A percentile compares a stretch with the other conserved stretches of the same genome.
phyloP scores from a whole-genome alignment of 2,888 invertebrate genomes.

The Amorpha juglandis region DNA sequence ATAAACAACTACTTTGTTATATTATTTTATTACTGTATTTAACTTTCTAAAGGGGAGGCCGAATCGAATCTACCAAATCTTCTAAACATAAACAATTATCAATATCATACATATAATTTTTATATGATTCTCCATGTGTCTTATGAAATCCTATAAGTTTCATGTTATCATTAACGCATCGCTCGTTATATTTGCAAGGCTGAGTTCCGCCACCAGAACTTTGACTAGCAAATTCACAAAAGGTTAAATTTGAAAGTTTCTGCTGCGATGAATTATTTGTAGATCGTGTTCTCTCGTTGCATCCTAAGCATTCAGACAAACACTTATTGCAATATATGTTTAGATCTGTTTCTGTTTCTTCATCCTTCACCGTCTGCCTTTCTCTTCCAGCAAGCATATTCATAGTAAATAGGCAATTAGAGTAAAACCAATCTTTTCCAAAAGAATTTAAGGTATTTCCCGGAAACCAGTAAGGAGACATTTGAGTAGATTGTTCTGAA shows the following conservation, averaged over 20 bases:
- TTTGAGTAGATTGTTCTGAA: neutral
- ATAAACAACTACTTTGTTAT: neutral
- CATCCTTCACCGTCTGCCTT: neutral
- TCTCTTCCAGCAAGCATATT: constrained; percentile 2
- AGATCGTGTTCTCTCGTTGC: neutral
- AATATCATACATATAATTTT: neutral
- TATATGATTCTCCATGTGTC: too few species aligned
- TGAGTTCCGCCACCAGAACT: neutral
- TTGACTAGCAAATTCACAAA: constrained; percentile 1
- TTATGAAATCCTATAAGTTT: constrained; percentile 14
- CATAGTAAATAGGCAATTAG: constrained; percentile 9
- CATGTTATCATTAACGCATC: neutral
- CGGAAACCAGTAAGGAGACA: neutral
- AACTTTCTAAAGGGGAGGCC: constrained; percentile 1
- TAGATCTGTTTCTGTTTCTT: constrained; percentile 12
- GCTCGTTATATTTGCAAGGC: neutral
- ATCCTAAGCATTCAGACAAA: neutral
- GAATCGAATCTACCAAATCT: constrained; percentile 15
- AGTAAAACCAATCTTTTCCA: neutral
- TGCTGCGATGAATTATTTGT: neutral
- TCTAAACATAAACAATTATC: constrained; percentile 12
- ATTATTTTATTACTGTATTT: neutral
- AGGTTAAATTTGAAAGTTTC: neutral
- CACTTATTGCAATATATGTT: constrained; percentile 1
- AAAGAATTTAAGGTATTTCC: neutral